Conservation (phyloP, 2,888 invertebrate species). For the Subacronicta megacephala region DNA sequence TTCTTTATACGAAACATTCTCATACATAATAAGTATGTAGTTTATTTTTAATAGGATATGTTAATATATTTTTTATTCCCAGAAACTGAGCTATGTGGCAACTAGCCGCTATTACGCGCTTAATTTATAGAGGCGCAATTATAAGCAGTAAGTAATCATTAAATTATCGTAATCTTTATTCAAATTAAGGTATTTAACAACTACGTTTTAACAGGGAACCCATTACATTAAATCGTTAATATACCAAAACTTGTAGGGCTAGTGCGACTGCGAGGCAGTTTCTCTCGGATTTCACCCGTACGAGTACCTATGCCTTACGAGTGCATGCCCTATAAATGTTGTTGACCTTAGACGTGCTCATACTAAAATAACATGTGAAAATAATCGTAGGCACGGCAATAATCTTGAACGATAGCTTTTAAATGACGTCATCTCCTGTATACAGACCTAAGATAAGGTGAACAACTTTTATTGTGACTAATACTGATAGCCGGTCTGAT, state of each 20-base stretch:
- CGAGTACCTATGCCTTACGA: constrained; percentile 52
- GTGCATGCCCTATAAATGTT: constrained; percentile 56
- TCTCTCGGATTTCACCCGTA: constrained; percentile 57
- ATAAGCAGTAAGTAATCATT: constrained; percentile 41
- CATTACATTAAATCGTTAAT: constrained; percentile 51
- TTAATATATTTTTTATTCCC: constrained; percentile 12
- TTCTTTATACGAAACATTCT: constrained; percentile 53
- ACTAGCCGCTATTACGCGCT: constrained; percentile 38
- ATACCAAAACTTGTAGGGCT: constrained; percentile 52
- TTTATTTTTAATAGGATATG: constrained; percentile 16
- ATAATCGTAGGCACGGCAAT: constrained; percentile 34
- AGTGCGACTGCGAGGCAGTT: constrained; percentile 45
- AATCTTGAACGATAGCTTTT: constrained; percentile 43
- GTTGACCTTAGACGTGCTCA: constrained; percentile 54
- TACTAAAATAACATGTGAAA: constrained; percentile 52
- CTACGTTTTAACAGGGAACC: constrained; percentile 26
- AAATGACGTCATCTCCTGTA: constrained; percentile 50
- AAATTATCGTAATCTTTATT: constrained; percentile 48
- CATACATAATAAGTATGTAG: constrained; percentile 25
- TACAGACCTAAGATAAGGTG: constrained; percentile 56
- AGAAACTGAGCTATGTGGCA: constrained; percentile 37
- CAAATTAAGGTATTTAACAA: constrained; percentile 42
- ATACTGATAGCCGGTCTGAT: constrained; percentile 40
- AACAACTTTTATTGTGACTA: constrained; percentile 60
- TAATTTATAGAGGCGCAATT: constrained; percentile 38